Percentiles rank a stretch among this genome's conserved stretches.
These are phyloP conservation scores for Epinephelus malabaricus DNA, from an alignment of 2,797 vertebrate genomes.

Conservation along the genomic window DNA sequence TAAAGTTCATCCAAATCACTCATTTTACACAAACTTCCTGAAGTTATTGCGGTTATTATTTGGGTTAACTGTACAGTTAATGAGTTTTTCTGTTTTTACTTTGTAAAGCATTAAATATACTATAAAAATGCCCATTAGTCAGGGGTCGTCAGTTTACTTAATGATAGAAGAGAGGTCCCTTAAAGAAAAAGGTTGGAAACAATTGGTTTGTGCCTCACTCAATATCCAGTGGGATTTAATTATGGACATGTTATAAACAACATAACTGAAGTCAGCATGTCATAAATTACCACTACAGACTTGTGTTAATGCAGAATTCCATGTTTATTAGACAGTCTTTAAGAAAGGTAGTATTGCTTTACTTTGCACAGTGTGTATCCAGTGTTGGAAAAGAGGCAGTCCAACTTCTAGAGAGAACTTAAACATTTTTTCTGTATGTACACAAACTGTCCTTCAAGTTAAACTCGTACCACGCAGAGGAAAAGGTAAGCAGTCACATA, in stretches of 20 bases:
- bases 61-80: no score
- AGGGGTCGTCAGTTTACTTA: no score
- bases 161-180: no score
- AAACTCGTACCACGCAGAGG: conserved; percentile 42
- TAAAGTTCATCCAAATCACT: no score
- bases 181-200: no score
- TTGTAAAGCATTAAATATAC: no score
- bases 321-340: conserved; percentile 77
- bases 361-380: conserved; percentile 60
- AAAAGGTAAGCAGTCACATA: conserved; percentile 43
- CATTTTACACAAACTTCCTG: no score
- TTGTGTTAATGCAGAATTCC: conserved; percentile 56
- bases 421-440: conserved; percentile 37
- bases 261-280: neutral
- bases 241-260: neutral
- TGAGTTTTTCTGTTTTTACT: no score
- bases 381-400: conserved; percentile 54
- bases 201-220: neutral
- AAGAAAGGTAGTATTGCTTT: conserved; percentile 59
- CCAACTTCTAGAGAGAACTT: conserved; percentile 40
- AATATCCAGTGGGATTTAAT: neutral
- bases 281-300: conserved; percentile 28
- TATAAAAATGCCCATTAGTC: no score
- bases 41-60: no score
- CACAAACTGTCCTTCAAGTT: conserved; percentile 57